These are phyloP conservation scores for Gandaritis pyraliata DNA, from an alignment of 2,888 invertebrate species.

Conservation along the genomic window DNA sequence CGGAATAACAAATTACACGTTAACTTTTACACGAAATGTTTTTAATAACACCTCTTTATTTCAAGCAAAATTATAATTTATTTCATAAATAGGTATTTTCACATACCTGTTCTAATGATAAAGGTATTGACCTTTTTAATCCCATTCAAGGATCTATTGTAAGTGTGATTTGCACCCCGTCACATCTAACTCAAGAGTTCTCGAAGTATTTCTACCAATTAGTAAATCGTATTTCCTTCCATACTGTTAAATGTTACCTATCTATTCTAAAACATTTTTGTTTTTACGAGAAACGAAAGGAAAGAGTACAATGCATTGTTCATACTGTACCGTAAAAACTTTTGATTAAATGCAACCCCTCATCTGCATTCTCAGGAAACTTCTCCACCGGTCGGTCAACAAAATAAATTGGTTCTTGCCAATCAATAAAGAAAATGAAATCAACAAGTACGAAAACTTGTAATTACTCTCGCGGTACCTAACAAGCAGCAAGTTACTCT, in stretches of 20 bases:
- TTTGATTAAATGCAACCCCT: neutral
- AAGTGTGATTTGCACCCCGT: too few species aligned
- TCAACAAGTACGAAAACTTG: conserved; percentile 59
- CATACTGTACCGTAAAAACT: neutral
- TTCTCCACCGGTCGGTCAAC: conserved; percentile 15
- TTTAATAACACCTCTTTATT: too few species aligned
- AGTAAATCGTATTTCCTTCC: too few species aligned
- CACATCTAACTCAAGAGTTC: too few species aligned
- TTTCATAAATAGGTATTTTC: neutral
- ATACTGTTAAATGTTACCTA: too few species aligned
- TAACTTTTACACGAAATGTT: neutral
- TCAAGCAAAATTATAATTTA: too few species aligned
- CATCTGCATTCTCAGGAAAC: neutral
- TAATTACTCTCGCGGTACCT: conserved; percentile 53
- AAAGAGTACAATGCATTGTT: neutral
- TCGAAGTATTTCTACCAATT: too few species aligned
- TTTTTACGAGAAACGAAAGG: neutral
- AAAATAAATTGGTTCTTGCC: conserved; percentile 55
- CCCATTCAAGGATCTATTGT: too few species aligned
- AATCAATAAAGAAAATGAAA: conserved; percentile 56
- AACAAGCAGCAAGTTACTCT: conserved; percentile 49
- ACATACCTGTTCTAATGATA: too few species aligned
- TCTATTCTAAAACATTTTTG: too few species aligned
- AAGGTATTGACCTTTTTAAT: too few species aligned
- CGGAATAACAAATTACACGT: neutral